Base-by-base conservation (phyloP, 2,888 invertebrate species). In the Omphaloscelis lunosa region DNA sequence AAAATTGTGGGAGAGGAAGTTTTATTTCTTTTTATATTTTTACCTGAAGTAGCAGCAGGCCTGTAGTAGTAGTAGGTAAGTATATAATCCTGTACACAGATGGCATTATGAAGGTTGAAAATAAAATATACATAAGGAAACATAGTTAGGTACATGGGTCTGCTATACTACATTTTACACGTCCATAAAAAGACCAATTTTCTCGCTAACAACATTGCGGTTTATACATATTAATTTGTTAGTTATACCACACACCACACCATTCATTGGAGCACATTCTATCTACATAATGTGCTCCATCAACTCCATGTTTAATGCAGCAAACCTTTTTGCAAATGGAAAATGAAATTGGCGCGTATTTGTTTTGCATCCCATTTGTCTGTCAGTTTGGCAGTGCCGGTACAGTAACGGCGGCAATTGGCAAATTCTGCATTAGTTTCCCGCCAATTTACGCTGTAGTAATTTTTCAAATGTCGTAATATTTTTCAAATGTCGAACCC, bases 331-430 rank as follows among this genome's bases (percentile, higher is more conserved):
- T 72, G 12, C 34, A 39, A 74, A 56, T 65, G 51, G 39, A 77
- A 75, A 56, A 63, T 72, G 56, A 77, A 78, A 80, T 77, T 75
- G 68, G 62, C 59, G 48, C 45, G 45, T 71, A 81, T 85, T 77
- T 83, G 77, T 72, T 75, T 86, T 79, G 66, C 73, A 79, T 75
- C 62, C 59, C 66, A 76, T 84, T 84, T 82, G 68, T 79, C 72
- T 75, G 72, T 72, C 62, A 70, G 39, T 72, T 72, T 79, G 75
- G 79, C 67, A 79, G 56, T 45, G 56, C 76, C n/a, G 73, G 75
- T 34, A 66, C 53, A 63, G 59, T 78, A 80, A 77, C 68, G 80
- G 78, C 67, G 81, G 65, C 56, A 78, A 83, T 79, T 80, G 74
- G 67, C 63, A 74, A 75, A 83, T 63, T 75, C 68, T 53, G 65